Evolutionary conservation across 2,797 vertebrate genomes (phyloP), one percentile per base, ranked within the genome.

Genomic region (Neopelma chrysocephalum): DNA sequence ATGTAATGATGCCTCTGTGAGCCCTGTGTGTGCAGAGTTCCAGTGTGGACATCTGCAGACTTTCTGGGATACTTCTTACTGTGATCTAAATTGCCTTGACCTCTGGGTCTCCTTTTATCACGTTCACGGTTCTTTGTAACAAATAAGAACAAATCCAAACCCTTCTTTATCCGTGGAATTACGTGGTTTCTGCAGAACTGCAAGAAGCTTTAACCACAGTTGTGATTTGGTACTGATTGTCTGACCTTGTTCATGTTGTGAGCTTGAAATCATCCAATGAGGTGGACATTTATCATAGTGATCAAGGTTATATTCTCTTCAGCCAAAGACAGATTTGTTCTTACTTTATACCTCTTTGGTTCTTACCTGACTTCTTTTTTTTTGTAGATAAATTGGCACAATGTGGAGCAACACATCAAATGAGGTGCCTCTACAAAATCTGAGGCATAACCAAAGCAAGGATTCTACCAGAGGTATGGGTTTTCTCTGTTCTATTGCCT

Each of bases 351-450:
- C 3, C 8, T 73, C 42, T 90, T 66, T 45, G 43, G 56, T 56
- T 50, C 51, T 95, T 73, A 93, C 4, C 0, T 82, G n/a, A 66
- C 12, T 89, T 77, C 43, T 82, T 69, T 77, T 53, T 82, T 62
- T 89, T 92, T 95, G 42, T 92, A 98, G 98, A 97, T 99, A 97
- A 98, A 95, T 91, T 96, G 96, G 96, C 98, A 98, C 78, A 19
- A 99, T 99, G 99, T 98, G 98, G 98, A 98, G 97, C 96, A 98
- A 96, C 96, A 98, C 97, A 91, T 97, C 96, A 95, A 98, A 97
- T 95, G 98, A 98, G 83, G 97, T 96, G 82, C 97, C 98, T 97
- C 91, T 98, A 56, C 97, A 97, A 97, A 98, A 96, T 87, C 95
- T 50, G 1, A 97, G 97, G 87, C 96, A 87, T 80, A 96, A 93